phyloP scores from a whole-genome alignment of 2,113 vertebrate species.

The Thymallus thymallus region DNA sequence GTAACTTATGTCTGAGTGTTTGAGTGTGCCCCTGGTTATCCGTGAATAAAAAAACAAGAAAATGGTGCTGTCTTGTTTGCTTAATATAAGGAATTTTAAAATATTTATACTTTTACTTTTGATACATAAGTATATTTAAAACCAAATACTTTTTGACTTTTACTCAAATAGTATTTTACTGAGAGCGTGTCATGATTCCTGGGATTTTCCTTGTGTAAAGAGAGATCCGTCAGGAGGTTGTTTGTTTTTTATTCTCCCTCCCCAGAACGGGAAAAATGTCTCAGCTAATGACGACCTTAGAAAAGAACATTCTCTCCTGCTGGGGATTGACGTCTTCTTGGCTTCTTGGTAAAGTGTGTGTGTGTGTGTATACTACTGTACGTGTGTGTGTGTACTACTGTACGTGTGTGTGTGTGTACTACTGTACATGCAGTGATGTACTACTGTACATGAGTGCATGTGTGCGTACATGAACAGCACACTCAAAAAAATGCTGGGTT shows the following conservation, averaged over 20 bases:
- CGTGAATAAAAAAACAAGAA: too few species aligned
- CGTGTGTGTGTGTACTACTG: too few species aligned
- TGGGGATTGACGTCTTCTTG: slow-evolving; percentile 28
- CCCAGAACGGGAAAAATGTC: slow-evolving; percentile 16
- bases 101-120: too few species aligned
- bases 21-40: too few species aligned
- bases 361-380: slow-evolving; percentile 1
- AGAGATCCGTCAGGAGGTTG: slow-evolving; percentile 13
- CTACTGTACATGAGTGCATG: neutral
- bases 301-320: slow-evolving; percentile 21
- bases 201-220: slow-evolving; percentile 18
- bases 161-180: too few species aligned
- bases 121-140: too few species aligned
- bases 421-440: too few species aligned
- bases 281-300: slow-evolving; percentile 12
- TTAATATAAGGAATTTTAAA: too few species aligned
- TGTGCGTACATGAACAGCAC: slow-evolving; percentile 1
- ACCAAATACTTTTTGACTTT: too few species aligned
- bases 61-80: too few species aligned
- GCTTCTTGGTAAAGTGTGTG: slow-evolving; percentile 16
- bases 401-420: neutral
- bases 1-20: too few species aligned
- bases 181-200: neutral
- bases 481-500: too few species aligned
- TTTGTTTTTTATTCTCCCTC: slow-evolving; percentile 18